These are phyloP conservation scores for Scaptomyza caliginosa DNA, from an alignment of 2,888 invertebrate genomes.

Conservation along the genomic window DNA sequence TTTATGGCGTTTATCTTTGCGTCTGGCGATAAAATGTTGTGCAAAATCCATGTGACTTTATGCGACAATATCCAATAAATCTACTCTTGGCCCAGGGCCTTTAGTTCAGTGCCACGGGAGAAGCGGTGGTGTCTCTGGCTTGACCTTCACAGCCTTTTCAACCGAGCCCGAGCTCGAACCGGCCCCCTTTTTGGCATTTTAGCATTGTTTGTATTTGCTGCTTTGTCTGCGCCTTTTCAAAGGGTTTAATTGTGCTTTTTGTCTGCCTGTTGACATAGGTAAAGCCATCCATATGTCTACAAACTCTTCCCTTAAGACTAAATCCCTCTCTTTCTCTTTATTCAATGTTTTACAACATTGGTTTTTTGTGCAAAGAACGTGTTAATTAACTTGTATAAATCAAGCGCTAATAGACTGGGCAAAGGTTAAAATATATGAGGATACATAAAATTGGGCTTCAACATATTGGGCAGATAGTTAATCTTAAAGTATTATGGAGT, in stretches of 20 bases:
- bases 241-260: slow-evolving; percentile 77
- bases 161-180: slow-evolving; percentile 5
- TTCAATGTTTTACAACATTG: slow-evolving; percentile 25
- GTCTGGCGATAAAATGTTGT: slow-evolving; percentile 73
- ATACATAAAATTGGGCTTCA: slow-evolving; percentile 9
- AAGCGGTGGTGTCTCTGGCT: slow-evolving; percentile 16
- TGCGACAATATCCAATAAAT: slow-evolving; percentile 80
- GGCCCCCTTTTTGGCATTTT: slow-evolving; percentile 27
- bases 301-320: neutral
- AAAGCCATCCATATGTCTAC: slow-evolving; percentile 40
- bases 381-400: slow-evolving; percentile 78
- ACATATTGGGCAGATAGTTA: slow-evolving; percentile 1
- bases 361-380: slow-evolving; percentile 56
- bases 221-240: slow-evolving; percentile 62
- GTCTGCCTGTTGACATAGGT: slow-evolving; percentile 71
- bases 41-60: slow-evolving; percentile 70
- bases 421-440: slow-evolving; percentile 15
- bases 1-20: slow-evolving; percentile 73
- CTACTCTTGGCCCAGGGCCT: slow-evolving; percentile 44
- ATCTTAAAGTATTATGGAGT: slow-evolving; percentile 1
- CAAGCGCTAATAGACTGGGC: slow-evolving; percentile 55
- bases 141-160: slow-evolving; percentile 59
- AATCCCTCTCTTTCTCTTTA: neutral
- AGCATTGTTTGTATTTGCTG: slow-evolving; percentile 58
- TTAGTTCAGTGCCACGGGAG: neutral